Evolutionary conservation across 2,113 vertebrate species (phyloP).

Genomic region (Lanius ludovicianus): DNA sequence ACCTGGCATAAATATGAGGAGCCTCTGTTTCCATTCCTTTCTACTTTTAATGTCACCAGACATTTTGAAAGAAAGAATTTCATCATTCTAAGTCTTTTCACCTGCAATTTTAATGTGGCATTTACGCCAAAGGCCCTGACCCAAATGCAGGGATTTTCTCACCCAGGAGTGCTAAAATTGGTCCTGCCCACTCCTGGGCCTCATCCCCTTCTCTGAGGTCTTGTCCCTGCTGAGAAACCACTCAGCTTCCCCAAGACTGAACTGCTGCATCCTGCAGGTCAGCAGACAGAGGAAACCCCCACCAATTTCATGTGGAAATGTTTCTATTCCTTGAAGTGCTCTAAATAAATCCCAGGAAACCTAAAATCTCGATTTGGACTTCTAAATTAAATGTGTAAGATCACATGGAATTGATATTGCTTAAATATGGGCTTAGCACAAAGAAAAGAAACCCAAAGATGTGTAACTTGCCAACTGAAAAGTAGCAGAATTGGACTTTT

Average conservation of each 20-base stretch:
- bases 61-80: not conserved
- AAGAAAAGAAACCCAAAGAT: too few relatives aligned
- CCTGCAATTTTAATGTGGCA: not conserved
- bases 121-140: not conserved
- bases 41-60: not conserved
- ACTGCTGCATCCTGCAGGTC: not conserved
- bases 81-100: not conserved
- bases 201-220: not conserved
- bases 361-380: too few relatives aligned
- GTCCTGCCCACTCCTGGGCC: not conserved
- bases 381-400: too few relatives aligned
- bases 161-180: not conserved
- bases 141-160: not conserved
- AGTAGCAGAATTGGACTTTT: not conserved
- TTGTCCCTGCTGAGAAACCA: not conserved
- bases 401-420: too few relatives aligned
- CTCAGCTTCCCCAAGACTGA: not conserved
- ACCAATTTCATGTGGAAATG: not conserved
- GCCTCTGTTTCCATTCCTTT: not conserved
- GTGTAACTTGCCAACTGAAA: not conserved
- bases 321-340: not conserved
- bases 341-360: not conserved
- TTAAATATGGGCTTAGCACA: too few relatives aligned
- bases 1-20: not conserved
- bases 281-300: not conserved